Evolutionary conservation across 2,888 invertebrate species (phyloP).

Genomic region (Perithous albicinctus): DNA sequence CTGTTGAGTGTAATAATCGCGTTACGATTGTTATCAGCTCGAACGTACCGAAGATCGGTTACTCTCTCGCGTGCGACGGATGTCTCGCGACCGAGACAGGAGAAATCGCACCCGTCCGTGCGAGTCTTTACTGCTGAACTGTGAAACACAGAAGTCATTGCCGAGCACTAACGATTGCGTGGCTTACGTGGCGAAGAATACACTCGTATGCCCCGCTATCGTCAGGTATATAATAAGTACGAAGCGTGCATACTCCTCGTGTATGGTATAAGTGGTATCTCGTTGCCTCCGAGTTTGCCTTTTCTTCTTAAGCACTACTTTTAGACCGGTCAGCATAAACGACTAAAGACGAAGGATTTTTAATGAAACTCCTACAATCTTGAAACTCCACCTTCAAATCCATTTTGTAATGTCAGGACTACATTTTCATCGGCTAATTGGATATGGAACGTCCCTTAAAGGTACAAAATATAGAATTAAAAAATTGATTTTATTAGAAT

Average conservation of each 20-base stretch:
- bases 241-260: conserved; percentile 42
- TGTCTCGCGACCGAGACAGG: conserved; percentile 33
- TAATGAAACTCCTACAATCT: too few relatives aligned
- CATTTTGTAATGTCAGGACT: too few relatives aligned
- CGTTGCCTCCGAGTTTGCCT: conserved; percentile 24
- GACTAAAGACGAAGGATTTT: too few relatives aligned
- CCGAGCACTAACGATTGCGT: conserved; percentile 61
- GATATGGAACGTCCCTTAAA: too few relatives aligned
- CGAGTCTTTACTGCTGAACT: conserved; percentile 62
- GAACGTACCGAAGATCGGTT: conserved; percentile 16
- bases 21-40: neutral
- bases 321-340: too few relatives aligned
- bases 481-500: too few relatives aligned
- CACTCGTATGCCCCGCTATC: conserved; percentile 63
- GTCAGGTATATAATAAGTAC: conserved; percentile 66
- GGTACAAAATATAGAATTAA: too few relatives aligned
- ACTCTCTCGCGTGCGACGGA: conserved; percentile 12
- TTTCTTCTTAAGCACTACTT: neutral
- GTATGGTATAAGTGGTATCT: conserved; percentile 50
- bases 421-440: too few relatives aligned
- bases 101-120: conserved; percentile 59
- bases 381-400: too few relatives aligned
- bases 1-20: neutral
- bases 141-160: conserved; percentile 66
- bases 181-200: conserved; percentile 63